Percentiles rank a stretch among this genome's conserved stretches.
These are phyloP conservation scores for Toxotes lorentzi DNA, from an alignment of 2,797 vertebrate species.

Conservation along the genomic window DNA sequence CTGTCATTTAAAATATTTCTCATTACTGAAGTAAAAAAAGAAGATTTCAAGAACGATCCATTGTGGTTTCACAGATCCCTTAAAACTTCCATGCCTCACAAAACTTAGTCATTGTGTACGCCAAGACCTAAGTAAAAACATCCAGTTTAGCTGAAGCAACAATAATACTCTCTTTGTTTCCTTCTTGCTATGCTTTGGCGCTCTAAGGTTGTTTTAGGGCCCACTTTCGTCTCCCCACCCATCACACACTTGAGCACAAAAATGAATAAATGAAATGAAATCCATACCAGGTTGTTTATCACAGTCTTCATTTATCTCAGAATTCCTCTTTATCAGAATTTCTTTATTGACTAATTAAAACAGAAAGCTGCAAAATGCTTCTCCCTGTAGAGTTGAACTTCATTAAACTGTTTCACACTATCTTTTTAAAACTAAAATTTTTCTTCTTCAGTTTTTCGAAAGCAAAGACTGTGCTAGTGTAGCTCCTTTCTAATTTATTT, in stretches of 20 bases:
- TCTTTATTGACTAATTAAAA: constrained; percentile 12
- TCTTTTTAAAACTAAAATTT: background rate
- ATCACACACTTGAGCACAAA: constrained; percentile 7
- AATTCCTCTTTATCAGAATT: background rate
- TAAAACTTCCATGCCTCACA: constrained; percentile 42
- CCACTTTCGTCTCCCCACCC: background rate
- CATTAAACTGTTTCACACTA: background rate
- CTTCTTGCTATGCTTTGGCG: constrained; percentile 8
- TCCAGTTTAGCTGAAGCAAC: constrained; percentile 20
- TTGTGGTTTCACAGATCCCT: constrained; percentile 44
- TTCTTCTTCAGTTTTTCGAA: too few species aligned
- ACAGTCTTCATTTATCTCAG: background rate
- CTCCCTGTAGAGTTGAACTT: background rate
- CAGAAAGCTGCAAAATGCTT: background rate
- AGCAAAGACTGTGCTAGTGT: background rate
- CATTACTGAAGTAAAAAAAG: background rate
- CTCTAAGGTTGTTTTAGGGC: constrained; percentile 11
- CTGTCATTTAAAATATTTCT: constrained; percentile 4
- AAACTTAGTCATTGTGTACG: background rate
- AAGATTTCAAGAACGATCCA: constrained; percentile 8
- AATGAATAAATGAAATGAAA: constrained; percentile 25
- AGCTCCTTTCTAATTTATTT: background rate
- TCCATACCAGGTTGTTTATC: constrained; percentile 5
- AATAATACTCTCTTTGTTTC: constrained; percentile 55
- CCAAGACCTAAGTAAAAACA: constrained; percentile 53